A percentile compares a stretch with the other conserved stretches of the same genome.
Conservation (phyloP, 1,140 invertebrate genomes). For the Campoletis sonorensis region DNA sequence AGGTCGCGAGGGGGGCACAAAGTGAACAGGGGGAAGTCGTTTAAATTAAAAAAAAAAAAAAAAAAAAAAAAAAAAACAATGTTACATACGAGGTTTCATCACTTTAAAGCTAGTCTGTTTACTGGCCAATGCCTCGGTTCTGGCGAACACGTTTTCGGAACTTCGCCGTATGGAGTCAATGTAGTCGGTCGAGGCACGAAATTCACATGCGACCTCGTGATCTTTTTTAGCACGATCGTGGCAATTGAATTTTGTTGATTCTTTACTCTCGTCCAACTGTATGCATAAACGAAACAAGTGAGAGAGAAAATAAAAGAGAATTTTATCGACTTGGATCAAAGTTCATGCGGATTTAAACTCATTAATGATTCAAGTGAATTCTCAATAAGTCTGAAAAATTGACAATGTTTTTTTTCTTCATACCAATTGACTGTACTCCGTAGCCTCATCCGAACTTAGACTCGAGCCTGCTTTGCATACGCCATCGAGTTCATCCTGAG, state of each 20-base stretch:
- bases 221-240: conserved; percentile 41
- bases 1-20: background rate
- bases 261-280: conserved; percentile 26
- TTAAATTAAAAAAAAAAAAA: conserved; percentile 16
- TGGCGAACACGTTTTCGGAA: conserved; percentile 74
- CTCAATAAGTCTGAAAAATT: background rate
- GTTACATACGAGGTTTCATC: conserved; percentile 73
- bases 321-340: too few relatives aligned
- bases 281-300: background rate
- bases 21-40: background rate
- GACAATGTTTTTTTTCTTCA: conserved; percentile 19
- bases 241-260: conserved; percentile 36
- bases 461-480: conserved; percentile 45
- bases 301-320: background rate
- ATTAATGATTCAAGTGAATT: background rate
- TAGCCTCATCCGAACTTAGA: conserved; percentile 34
- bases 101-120: conserved; percentile 76
- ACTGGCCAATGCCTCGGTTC: conserved; percentile 74
- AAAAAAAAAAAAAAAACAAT: too few relatives aligned
- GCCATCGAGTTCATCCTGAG: background rate
- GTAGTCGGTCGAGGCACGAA: conserved; percentile 70
- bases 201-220: conserved; percentile 59
- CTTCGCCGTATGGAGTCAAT: conserved; percentile 73
- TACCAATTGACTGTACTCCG: conserved; percentile 38
- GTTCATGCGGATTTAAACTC: too few relatives aligned